Percentiles rank a stretch among this genome's conserved stretches.
These are phyloP conservation scores for Steatornis caripensis DNA, from an alignment of 2,113 vertebrate genomes.

Conservation along the genomic window DNA sequence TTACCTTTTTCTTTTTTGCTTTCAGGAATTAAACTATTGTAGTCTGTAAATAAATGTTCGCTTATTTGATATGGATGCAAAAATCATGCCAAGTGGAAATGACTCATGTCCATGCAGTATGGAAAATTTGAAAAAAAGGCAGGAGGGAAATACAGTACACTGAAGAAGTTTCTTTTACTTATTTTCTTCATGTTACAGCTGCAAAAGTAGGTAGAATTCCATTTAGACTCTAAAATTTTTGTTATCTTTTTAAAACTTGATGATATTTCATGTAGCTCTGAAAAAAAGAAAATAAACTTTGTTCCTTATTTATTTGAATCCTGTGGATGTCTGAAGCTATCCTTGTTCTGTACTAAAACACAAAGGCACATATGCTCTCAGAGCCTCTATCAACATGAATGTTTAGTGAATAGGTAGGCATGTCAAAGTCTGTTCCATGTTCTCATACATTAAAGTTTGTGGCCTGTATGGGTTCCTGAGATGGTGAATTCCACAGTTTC, in stretches of 20 bases:
- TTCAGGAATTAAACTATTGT: background rate
- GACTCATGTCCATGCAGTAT: accelerated
- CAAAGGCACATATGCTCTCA: accelerated
- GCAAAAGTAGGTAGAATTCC: background rate
- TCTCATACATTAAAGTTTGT: background rate
- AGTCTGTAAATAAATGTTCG: background rate
- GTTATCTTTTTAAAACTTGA: background rate
- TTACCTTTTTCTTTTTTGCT: background rate
- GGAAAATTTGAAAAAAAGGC: background rate
- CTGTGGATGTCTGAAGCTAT: background rate
- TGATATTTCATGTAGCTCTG: background rate
- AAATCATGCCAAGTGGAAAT: background rate
- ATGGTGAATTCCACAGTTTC: background rate
- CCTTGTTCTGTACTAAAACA: background rate
- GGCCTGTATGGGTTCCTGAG: background rate
- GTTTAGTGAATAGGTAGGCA: background rate
- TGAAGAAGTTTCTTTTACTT: background rate
- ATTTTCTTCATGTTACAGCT: background rate
- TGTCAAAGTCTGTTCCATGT: background rate
- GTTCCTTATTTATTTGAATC: background rate
- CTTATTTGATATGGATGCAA: background rate
- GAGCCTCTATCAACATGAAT: background rate
- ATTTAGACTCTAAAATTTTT: background rate
- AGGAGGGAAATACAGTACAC: background rate
- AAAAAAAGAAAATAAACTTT: background rate